phyloP scores from a whole-genome alignment of 2,113 vertebrate genomes.

The Verasper variegatus region DNA sequence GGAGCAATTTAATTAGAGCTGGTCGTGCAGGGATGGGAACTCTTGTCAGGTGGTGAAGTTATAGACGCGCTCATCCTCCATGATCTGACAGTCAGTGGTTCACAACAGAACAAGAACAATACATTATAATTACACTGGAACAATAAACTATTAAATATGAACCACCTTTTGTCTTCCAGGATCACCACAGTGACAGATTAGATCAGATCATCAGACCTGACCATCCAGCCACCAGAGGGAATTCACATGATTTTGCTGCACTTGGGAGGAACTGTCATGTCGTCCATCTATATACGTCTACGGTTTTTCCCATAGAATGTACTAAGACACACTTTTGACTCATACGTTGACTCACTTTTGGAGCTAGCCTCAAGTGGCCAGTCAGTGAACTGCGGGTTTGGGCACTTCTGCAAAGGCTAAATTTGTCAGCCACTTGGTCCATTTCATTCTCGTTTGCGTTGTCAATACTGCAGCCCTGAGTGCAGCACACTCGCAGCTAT shows the following conservation, averaged over 20 bases:
- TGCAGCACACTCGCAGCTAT: too few relatives aligned
- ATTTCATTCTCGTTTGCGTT: too few relatives aligned
- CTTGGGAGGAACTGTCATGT: too few relatives aligned
- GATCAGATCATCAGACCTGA: background rate
- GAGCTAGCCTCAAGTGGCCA: background rate
- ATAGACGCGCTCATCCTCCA: constrained; percentile 12
- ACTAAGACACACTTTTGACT: too few relatives aligned
- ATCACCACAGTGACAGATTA: background rate
- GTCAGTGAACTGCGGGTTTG: background rate
- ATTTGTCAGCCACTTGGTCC: too few relatives aligned
- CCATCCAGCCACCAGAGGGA: background rate
- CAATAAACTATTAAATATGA: too few relatives aligned
- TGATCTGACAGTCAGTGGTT: constrained; percentile 21
- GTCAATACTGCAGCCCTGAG: too few relatives aligned
- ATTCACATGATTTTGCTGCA: too few relatives aligned
- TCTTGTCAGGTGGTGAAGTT: constrained; percentile 41
- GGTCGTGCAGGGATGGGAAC: constrained; percentile 48
- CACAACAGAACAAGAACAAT: constrained; percentile 5
- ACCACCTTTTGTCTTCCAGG: background rate
- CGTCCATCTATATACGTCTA: too few relatives aligned
- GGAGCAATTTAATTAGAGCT: constrained; percentile 42
- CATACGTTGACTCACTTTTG: too few relatives aligned
- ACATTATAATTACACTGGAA: background rate
- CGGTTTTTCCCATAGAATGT: too few relatives aligned
- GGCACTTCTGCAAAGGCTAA: too few relatives aligned